Evolutionary conservation across 2,113 vertebrate genomes (phyloP).

Genomic region (Eurystomus gularis): DNA sequence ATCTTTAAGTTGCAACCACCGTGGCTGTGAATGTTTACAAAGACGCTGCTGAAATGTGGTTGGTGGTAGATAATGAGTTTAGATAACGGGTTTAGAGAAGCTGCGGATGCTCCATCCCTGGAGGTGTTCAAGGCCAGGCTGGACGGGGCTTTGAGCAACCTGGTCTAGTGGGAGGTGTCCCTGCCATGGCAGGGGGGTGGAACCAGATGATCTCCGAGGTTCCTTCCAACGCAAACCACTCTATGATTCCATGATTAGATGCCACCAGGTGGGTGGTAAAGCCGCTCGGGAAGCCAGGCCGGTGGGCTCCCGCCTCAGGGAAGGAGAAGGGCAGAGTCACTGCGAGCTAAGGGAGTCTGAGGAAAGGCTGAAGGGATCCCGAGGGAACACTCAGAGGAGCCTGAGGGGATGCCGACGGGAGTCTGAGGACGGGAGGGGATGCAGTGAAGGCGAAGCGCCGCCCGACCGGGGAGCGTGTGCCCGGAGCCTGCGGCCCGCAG

Average conservation of each 20-base stretch:
- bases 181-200: neutral
- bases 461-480: neutral
- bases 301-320: neutral
- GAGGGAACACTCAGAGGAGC: neutral
- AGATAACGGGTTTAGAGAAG: neutral
- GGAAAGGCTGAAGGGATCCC: neutral
- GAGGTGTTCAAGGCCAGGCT: neutral
- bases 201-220: neutral
- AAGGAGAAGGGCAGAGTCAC: neutral
- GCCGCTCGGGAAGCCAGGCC: neutral
- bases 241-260: neutral
- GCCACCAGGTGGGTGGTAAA: accelerated
- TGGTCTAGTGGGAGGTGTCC: neutral
- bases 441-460: too few relatives aligned
- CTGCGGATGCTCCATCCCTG: neutral
- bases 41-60: accelerated
- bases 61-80: too few relatives aligned
- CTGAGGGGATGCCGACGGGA: too few relatives aligned
- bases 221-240: neutral
- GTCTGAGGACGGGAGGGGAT: neutral
- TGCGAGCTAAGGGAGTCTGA: neutral
- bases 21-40: too few relatives aligned
- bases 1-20: neutral
- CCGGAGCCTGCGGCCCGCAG: neutral
- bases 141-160: neutral